Conservation (phyloP, 92 coral and sea anemone genomes). For the Parazoanthus atlanticus region DNA sequence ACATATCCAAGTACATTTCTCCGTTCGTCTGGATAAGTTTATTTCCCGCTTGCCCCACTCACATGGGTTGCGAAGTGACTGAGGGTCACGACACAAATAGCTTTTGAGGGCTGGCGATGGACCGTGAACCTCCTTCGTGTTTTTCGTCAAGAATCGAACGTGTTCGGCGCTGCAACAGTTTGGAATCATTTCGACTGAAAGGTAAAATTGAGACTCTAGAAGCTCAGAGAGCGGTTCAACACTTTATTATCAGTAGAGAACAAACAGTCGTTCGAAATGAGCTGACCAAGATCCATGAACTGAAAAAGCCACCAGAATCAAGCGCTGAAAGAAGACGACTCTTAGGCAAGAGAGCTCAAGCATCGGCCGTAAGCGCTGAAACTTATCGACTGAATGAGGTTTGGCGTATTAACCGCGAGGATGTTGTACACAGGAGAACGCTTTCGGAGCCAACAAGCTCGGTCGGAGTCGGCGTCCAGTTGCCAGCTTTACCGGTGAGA, state of each 20-base stretch:
- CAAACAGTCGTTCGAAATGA: constrained; percentile 53
- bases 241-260: constrained; percentile 61
- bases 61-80: neutral
- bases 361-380: neutral
- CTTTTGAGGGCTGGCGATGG: constrained; percentile 2
- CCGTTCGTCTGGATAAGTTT: neutral
- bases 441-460: constrained; percentile 14
- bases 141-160: constrained; percentile 75
- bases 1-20: neutral
- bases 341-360: neutral
- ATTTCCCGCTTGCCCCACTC: neutral
- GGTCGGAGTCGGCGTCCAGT: neutral
- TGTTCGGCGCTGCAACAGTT: constrained; percentile 69
- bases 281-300: constrained; percentile 52
- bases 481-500: constrained; percentile 5
- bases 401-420: neutral
- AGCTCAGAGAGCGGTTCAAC: constrained; percentile 55
- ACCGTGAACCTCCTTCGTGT: constrained; percentile 70
- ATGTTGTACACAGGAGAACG: constrained; percentile 1
- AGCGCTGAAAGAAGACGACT: constrained; percentile 61
- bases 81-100: neutral
- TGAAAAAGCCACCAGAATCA: constrained; percentile 47
- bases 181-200: constrained; percentile 68
- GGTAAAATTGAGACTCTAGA: constrained; percentile 56
- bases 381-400: neutral